phyloP scores from a whole-genome alignment of 2,113 vertebrate species.

The Plestiodon gilberti region DNA sequence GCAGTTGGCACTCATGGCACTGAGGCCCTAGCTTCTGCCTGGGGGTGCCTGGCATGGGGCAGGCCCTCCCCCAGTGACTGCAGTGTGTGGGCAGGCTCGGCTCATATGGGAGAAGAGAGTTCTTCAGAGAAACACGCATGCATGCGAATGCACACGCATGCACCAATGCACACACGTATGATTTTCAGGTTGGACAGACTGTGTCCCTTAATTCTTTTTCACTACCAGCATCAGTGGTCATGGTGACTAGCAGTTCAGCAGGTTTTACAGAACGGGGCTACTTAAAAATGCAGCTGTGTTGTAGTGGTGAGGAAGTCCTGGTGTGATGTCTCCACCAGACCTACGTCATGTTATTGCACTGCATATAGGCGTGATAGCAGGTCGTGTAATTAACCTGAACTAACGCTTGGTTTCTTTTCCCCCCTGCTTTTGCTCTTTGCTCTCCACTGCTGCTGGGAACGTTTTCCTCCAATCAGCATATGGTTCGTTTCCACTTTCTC shows the following conservation, averaged over 20 bases:
- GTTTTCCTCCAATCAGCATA: constrained; percentile 85
- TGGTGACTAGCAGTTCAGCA: not conserved
- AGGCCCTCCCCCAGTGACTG: too few species aligned
- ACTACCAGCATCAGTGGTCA: too few species aligned
- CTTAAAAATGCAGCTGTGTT: not conserved
- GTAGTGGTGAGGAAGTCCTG: not conserved
- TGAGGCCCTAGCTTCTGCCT: too few species aligned
- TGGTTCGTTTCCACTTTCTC: constrained; percentile 88
- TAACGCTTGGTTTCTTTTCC: constrained; percentile 55
- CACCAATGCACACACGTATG: too few species aligned
- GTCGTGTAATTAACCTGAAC: not conserved
- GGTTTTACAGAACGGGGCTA: not conserved
- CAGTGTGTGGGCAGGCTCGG: too few species aligned
- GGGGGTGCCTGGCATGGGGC: too few species aligned
- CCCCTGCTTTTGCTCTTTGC: constrained; percentile 49
- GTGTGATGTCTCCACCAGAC: too few species aligned
- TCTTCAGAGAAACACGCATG: too few species aligned
- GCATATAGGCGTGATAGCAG: not conserved
- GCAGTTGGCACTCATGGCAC: too few species aligned
- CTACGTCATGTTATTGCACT: not conserved
- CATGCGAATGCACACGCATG: too few species aligned
- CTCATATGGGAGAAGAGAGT: too few species aligned
- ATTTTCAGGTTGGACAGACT: too few species aligned
- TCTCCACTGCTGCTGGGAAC: constrained; percentile 81
- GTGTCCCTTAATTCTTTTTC: not conserved